Evolutionary conservation across 2,888 invertebrate species (phyloP).

Genomic region (Ischnura elegans): DNA sequence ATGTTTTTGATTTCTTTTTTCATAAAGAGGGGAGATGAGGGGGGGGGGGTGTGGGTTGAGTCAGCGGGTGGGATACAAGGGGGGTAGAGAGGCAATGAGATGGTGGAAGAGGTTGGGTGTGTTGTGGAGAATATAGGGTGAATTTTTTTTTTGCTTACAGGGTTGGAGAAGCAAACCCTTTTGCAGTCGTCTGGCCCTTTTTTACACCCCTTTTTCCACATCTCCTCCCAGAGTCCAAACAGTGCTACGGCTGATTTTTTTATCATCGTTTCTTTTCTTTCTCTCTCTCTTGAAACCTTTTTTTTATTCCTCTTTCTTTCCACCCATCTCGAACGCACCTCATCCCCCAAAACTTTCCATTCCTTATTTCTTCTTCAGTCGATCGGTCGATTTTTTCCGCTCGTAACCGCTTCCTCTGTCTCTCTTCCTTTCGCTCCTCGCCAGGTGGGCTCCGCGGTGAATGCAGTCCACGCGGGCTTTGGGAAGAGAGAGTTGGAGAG

Average conservation of each 20-base stretch:
- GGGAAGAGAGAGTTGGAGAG: neutral
- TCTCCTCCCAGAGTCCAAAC: neutral
- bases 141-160: no score
- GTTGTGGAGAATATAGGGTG: neutral
- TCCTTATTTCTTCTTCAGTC: neutral
- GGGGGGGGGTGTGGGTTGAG: neutral
- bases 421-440: neutral
- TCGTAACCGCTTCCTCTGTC: neutral
- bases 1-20: no score
- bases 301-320: neutral
- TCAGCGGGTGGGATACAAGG: neutral
- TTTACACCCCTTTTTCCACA: no score
- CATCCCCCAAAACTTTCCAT: neutral
- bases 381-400: neutral
- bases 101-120: neutral
- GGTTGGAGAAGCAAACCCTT: neutral
- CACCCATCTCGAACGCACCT: neutral
- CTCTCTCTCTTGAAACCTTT: neutral
- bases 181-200: neutral
- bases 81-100: neutral
- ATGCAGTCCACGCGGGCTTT: neutral
- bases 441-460: constrained; percentile 27
- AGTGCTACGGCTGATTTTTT: neutral
- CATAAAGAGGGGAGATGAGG: neutral
- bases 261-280: no score